These are phyloP conservation scores for Amphiprion clarkii DNA, from an alignment of 2,797 vertebrate genomes.

Conservation along the genomic window DNA sequence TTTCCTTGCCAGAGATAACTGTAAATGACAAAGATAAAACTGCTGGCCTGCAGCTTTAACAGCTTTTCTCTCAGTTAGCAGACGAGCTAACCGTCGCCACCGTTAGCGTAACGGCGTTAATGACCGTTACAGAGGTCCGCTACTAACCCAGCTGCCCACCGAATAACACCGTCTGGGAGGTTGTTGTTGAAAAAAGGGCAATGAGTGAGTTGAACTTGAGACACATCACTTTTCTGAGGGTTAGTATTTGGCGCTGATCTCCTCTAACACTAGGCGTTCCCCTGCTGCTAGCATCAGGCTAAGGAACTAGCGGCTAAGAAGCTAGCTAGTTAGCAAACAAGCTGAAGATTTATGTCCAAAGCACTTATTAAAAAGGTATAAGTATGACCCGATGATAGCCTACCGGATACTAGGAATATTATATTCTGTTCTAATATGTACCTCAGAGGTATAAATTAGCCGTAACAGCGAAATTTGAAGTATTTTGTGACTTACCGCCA, in stretches of 20 bases:
- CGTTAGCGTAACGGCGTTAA: constrained; percentile 60
- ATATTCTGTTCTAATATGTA: background rate
- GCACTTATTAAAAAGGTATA: constrained; percentile 3
- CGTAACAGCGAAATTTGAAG: constrained; percentile 34
- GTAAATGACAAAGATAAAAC: background rate
- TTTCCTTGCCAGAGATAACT: background rate
- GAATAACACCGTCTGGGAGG: background rate
- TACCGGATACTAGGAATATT: background rate
- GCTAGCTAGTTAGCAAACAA: constrained; percentile 83
- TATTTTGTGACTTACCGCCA: constrained; percentile 83
- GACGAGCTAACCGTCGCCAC: constrained; percentile 57
- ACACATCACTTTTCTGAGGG: background rate
- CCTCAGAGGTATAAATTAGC: background rate
- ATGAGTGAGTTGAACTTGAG: background rate
- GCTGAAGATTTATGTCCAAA: constrained; percentile 62
- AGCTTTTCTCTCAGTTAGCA: constrained; percentile 52
- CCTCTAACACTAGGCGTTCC: constrained; percentile 81
- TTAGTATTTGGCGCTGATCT: constrained; percentile 26
- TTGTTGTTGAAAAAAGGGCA: background rate
- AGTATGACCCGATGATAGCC: background rate
- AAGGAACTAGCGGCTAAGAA: constrained; percentile 83
- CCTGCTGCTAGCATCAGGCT: constrained; percentile 74
- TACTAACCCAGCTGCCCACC: background rate
- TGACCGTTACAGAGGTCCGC: constrained; percentile 28
- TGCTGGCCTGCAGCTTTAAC: background rate